Evolutionary conservation across 35 echinoderm and acorn worm species (phyloP).

Genomic region (Apostichopus californicus): DNA sequence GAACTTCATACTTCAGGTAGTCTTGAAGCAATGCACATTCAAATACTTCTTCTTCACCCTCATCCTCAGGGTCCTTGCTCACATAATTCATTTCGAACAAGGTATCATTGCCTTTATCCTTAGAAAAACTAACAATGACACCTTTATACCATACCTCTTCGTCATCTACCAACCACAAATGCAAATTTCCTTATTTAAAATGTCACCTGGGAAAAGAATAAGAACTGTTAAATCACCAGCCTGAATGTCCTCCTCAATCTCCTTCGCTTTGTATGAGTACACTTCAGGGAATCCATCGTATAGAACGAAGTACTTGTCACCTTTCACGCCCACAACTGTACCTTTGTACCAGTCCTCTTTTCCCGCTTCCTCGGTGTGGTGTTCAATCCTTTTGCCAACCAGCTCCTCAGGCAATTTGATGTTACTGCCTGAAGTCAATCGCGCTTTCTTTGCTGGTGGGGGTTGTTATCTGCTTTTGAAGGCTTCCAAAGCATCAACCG

Average conservation of each 20-base stretch:
- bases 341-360: not conserved
- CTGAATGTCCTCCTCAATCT: slow-evolving; percentile 19
- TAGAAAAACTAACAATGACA: slow-evolving; percentile 4
- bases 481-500: slow-evolving; percentile 11
- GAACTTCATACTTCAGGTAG: slow-evolving; percentile 9
- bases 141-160: slow-evolving; percentile 38
- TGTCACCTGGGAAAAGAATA: not conserved
- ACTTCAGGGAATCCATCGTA: not conserved
- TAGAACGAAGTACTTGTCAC: not conserved
- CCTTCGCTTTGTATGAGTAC: not conserved
- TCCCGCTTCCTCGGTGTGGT: slow-evolving; percentile 8
- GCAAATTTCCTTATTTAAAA: slow-evolving; percentile 11
- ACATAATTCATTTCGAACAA: slow-evolving; percentile 28
- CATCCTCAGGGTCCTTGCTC: not conserved
- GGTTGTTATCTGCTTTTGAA: not conserved
- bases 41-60: slow-evolving; percentile 32
- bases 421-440: not conserved
- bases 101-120: not conserved
- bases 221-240: not conserved
- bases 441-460: not conserved
- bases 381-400: slow-evolving; percentile 19
- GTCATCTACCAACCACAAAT: slow-evolving; percentile 44
- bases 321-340: not conserved
- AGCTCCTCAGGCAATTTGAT: slow-evolving; percentile 1
- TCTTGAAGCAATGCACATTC: not conserved